A percentile compares a stretch with the other conserved stretches of the same genome.
These are phyloP conservation scores for Xylota segnis DNA, from an alignment of 2,888 invertebrate genomes.

Conservation along the genomic window DNA sequence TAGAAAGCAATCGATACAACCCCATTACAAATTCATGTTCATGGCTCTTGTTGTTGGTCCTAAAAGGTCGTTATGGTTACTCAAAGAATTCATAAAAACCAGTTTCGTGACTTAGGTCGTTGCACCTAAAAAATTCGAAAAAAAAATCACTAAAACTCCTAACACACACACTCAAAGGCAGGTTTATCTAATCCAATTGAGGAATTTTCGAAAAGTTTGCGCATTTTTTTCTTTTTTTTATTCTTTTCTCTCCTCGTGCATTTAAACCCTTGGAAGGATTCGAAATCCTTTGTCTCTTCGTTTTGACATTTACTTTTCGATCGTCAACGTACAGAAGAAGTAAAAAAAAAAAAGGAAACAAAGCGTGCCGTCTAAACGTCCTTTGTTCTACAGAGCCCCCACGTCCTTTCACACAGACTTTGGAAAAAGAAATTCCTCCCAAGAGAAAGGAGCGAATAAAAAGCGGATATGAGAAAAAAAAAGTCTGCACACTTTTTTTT, in stretches of 20 bases:
- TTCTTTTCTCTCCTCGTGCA: too few species aligned
- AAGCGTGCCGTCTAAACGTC: conserved; percentile 55
- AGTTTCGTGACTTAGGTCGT: conserved; percentile 70
- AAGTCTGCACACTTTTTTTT: conserved; percentile 55
- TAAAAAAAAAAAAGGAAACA: conserved; percentile 30
- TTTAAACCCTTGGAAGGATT: conserved; percentile 32
- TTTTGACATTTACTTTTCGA: conserved; percentile 72
- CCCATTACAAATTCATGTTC: conserved; percentile 56
- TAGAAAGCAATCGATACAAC: conserved; percentile 64
- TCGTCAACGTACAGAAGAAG: conserved; percentile 4
- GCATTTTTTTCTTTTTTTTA: conserved; percentile 4
- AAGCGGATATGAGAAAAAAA: conserved; percentile 39
- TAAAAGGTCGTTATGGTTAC: conserved; percentile 67
- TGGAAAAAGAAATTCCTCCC: conserved; percentile 55
- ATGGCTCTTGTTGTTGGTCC: conserved; percentile 39
- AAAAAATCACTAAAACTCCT: background rate
- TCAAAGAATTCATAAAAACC: conserved; percentile 31
- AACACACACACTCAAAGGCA: conserved; percentile 3
- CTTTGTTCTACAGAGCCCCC: conserved; percentile 49
- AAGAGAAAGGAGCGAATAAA: conserved; percentile 45
- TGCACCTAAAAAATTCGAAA: conserved; percentile 30
- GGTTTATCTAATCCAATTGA: conserved; percentile 32
- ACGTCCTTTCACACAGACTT: conserved; percentile 23
- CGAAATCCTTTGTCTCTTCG: conserved; percentile 45
- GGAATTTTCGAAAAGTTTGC: conserved; percentile 13